Evolutionary conservation across 2,113 vertebrate genomes (phyloP).

Genomic region (Myrmecophaga tridactyla): DNA sequence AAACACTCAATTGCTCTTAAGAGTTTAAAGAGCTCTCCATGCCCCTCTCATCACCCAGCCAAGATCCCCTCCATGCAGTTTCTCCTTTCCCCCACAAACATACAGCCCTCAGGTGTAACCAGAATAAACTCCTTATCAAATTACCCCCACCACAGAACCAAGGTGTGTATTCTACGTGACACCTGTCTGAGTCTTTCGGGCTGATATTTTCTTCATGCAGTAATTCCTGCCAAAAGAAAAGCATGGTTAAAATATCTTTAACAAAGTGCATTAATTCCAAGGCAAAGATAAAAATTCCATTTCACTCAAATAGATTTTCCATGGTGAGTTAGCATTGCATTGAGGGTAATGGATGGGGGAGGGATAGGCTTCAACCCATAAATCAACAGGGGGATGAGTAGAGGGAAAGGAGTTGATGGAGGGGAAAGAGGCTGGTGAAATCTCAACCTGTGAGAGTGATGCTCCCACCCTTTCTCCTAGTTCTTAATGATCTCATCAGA

Average conservation of each 20-base stretch:
- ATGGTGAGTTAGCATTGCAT: constrained; percentile 80
- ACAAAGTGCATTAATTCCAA: constrained; percentile 83
- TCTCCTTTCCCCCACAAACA: background rate
- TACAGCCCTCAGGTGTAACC: background rate
- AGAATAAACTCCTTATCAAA: background rate
- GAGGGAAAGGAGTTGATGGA: constrained; percentile 47
- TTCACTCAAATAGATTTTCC: constrained; percentile 86
- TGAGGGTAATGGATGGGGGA: constrained; percentile 84
- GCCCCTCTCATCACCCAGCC: background rate
- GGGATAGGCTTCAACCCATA: constrained; percentile 79
- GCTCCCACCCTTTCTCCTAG: constrained; percentile 55
- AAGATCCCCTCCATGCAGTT: background rate
- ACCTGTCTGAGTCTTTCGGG: constrained; percentile 65
- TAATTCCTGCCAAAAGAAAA: constrained; percentile 78
- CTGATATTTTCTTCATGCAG: constrained; percentile 65
- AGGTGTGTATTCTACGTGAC: constrained; percentile 19
- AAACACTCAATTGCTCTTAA: background rate
- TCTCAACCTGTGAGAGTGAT: constrained; percentile 84
- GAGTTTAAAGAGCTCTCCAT: background rate
- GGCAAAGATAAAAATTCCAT: constrained; percentile 80
- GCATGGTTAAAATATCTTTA: constrained; percentile 83
- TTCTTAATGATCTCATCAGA: constrained; percentile 85
- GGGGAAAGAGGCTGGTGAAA: constrained; percentile 73
- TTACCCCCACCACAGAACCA: background rate
- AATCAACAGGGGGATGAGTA: constrained; percentile 79